A percentile compares a stretch with the other conserved stretches of the same genome.
phyloP scores from a whole-genome alignment of 2,797 vertebrate species.

The Thunnus albacares region DNA sequence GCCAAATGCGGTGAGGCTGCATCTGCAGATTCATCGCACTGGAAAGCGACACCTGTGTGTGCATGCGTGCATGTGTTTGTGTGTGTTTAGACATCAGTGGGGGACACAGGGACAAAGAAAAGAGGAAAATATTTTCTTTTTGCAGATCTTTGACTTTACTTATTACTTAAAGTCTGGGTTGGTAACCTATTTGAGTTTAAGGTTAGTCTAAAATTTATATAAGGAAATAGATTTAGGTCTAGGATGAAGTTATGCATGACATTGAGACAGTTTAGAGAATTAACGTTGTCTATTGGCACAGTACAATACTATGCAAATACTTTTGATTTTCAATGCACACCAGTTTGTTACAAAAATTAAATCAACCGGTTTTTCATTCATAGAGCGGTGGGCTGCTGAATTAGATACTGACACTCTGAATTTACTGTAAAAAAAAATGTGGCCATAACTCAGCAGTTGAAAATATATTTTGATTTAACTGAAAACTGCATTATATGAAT shows the following conservation, averaged over 20 bases:
- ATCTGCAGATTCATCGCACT: conserved; percentile 85
- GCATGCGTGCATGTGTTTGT: neutral
- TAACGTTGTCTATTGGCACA: too few species aligned
- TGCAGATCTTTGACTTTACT: neutral
- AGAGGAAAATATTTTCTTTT: too few species aligned
- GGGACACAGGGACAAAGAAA: neutral
- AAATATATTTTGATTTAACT: neutral
- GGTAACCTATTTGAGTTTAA: neutral
- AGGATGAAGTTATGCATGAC: neutral
- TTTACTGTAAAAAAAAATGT: neutral
- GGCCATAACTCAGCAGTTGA: neutral
- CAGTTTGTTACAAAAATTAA: neutral
- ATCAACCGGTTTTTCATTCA: neutral
- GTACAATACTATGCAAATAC: neutral
- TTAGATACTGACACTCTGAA: neutral
- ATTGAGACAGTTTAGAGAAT: neutral
- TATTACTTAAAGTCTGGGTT: neutral
- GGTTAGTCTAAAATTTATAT: neutral
- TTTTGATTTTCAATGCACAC: neutral
- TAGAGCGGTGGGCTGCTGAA: too few species aligned
- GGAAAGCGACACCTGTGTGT: conserved; percentile 84
- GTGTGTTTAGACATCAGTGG: neutral
- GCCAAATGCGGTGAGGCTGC: conserved; percentile 67
- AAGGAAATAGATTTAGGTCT: neutral
- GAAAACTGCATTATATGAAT: too few species aligned